phyloP scores from a whole-genome alignment of 2,113 vertebrate species.

The Neolamprologus sp. region DNA sequence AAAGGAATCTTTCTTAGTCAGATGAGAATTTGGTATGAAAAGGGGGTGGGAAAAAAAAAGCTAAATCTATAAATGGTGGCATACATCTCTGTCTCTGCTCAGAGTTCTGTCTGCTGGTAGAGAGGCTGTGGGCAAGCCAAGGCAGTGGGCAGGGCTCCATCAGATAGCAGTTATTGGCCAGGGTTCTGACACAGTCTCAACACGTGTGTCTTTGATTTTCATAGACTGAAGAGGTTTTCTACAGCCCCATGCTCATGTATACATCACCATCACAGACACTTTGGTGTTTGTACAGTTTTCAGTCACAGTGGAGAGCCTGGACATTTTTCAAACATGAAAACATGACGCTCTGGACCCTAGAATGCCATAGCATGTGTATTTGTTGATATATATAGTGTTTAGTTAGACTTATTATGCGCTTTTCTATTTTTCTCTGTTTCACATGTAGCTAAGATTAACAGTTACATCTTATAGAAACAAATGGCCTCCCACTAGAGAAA shows the following conservation, averaged over 20 bases:
- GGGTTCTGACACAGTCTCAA: background rate
- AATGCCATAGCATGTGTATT: background rate
- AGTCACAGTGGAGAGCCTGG: background rate
- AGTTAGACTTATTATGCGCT: background rate
- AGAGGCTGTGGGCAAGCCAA: slow-evolving; percentile 23
- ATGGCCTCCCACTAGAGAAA: background rate
- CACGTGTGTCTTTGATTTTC: slow-evolving; percentile 1
- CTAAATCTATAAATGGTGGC: background rate
- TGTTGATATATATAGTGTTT: background rate
- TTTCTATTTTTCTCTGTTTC: background rate
- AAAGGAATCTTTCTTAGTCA: slow-evolving; percentile 8
- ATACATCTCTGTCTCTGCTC: slow-evolving; percentile 30
- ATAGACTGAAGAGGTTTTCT: background rate
- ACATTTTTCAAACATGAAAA: background rate
- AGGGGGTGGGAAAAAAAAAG: background rate
- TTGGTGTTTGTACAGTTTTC: background rate
- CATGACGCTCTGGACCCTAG: background rate
- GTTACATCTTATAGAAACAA: background rate
- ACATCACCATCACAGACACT: background rate
- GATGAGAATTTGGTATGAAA: slow-evolving; percentile 11
- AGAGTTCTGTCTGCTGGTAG: slow-evolving; percentile 6
- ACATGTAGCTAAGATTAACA: background rate
- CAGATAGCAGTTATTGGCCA: slow-evolving; percentile 15
- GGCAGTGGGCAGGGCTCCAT: slow-evolving; percentile 20
- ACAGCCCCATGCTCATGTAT: background rate